Evolutionary conservation across 2,113 vertebrate genomes (phyloP), one percentile per base, ranked within the genome.

Genomic region (Athene cunicularia): DNA sequence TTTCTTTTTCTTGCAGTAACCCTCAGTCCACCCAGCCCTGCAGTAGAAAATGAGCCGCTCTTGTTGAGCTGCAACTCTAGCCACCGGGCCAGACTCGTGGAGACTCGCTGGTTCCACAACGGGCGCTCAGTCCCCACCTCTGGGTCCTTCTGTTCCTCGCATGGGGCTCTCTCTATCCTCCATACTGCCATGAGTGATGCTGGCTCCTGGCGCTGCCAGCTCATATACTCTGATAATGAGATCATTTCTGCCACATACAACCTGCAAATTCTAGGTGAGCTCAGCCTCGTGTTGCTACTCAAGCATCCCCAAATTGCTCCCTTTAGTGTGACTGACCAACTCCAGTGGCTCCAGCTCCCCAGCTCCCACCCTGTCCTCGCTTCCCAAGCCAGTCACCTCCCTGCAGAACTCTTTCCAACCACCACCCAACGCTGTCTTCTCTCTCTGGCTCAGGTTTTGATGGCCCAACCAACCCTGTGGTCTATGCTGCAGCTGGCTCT

Each of bases 31-130:
- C 30, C 91, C 14, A 79, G 63, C 30, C 71, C 96, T 8, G 90
- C 97, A 75, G 66, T 91, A 73, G 96, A 92, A 59, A 94, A 88
- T 0, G 95, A 95, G 12, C 86, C 88, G 1, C 60, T 98, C 7
- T 9, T 91, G 53, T 47, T 98, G 84, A 97, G 64, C 79, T 98
- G 98, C 79, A 98, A 97, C 86, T 98, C 98, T 64, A 98, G 96
- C 72, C 98, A 97, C 41, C 95, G 3, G 7, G 98, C 97, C 49
- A 91, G 37, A 23, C 97, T 98, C 6, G 68, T 81, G 75, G 96
- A 97, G n/a, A 96, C 80, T 0, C 47, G 66, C 55, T 98, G 98
- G 98, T 98, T 98, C 90, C 97, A 89, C 17, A 64, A 47, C 0
- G 59, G 58, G 43, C 43, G 1, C 7, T 66, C 0, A 2, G 55